Evolutionary conservation across 2,113 vertebrate species (phyloP), one percentile per base, ranked within the genome.

Genomic region (Chaetodon auriga): DNA sequence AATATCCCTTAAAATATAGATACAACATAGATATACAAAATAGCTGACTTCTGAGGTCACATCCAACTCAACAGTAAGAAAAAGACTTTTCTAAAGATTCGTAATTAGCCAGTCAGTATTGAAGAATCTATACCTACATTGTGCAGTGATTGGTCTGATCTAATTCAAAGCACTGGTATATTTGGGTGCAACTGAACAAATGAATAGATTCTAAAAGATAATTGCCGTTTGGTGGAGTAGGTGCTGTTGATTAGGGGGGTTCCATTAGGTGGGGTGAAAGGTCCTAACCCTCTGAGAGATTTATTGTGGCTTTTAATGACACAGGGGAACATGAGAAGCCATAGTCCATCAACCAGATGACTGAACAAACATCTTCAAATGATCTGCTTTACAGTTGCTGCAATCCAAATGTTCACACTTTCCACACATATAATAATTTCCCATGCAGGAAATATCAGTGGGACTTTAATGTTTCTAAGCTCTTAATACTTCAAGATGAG

Each of bases 401-500:
- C 64, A 48, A 66, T 66, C 45, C 64, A 66, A 66, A 66, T 45
- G 25, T 48, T 48, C 15, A 19, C 64, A 4, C 18, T 66, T 66
- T 66, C 43, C 64, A 68, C 25, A 68, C 61, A 19, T 68, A 49
- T 80, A 77, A 77, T 83, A 58, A 83, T 66, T 72, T 72, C 43
- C 25, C 16, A 70, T 49, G 65, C 38, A 83, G 81, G 74, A 83
- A 70, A 70, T 63, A 63, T 75, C 69, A 68, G 65, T 23, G 0
- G 1, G n/a, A 66, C n/a, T 65, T 66, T 5, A 46, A 66, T 66
- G 41, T 48, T 66, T 66, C 43, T 45, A 30, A 25, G 48, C n/a
- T 7, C n/a, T 66, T 65, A 66, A 68, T 68, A 49, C 72, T 82
- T 75, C 71, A 82, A 82, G 72, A 82, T 75, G 64, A 49, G 9